Percentiles rank a stretch among this genome's conserved stretches.
Evolutionary conservation across 2,113 vertebrate species (phyloP).

Genomic region (Percina caprodes): DNA sequence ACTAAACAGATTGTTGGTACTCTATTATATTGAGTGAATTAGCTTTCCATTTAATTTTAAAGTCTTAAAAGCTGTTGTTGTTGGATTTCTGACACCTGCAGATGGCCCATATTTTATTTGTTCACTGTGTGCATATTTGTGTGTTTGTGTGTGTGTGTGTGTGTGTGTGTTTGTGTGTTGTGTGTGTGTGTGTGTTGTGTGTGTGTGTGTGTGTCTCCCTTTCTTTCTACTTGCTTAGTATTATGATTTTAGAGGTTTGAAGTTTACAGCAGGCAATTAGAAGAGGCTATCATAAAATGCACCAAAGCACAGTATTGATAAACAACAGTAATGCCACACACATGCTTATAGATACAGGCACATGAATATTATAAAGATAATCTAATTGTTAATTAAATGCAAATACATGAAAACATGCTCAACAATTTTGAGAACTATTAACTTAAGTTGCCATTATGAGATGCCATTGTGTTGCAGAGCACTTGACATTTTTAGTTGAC

Average conservation of each 20-base stretch:
- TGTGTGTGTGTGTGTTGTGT: not conserved
- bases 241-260: constrained; percentile 9
- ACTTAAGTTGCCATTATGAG: too few species aligned
- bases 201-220: not conserved
- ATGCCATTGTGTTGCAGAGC: too few species aligned
- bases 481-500: too few species aligned
- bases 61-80: constrained; percentile 28
- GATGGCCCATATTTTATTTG: not conserved
- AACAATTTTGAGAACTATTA: too few species aligned
- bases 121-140: constrained; percentile 1
- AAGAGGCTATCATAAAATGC: not conserved
- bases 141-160: not conserved
- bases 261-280: not conserved
- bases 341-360: not conserved
- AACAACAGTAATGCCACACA: not conserved
- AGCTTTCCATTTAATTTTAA: constrained; percentile 47
- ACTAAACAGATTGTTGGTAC: constrained; percentile 30
- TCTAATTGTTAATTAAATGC: too few species aligned
- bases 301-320: not conserved
- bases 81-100: constrained; percentile 19
- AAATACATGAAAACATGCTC: too few species aligned
- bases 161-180: not conserved
- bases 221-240: not conserved
- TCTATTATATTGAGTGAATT: constrained; percentile 60
- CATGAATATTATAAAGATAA: not conserved